Conservation (phyloP, 1,140 invertebrate species). For the Caenorhabditis inopinata region DNA sequence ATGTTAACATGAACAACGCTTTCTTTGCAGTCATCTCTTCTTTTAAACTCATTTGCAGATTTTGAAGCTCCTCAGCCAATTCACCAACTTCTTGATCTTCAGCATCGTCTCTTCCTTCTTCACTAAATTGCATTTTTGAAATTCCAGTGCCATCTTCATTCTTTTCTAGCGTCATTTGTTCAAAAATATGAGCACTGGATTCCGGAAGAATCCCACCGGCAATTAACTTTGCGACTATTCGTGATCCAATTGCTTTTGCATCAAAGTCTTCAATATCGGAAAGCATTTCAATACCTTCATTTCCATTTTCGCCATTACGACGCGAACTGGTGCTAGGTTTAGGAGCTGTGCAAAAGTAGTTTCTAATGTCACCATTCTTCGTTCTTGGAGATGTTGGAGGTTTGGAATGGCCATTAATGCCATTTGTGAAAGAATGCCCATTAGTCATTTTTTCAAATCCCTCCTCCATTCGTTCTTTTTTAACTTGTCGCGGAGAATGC, state of each 20-base stretch:
- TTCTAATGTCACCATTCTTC: constrained; percentile 5
- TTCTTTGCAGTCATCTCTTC: neutral
- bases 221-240: neutral
- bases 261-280: neutral
- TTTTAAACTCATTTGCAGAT: neutral
- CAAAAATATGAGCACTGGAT: neutral
- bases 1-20: neutral
- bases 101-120: constrained; percentile 16
- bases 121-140: neutral
- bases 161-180: neutral
- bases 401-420: neutral
- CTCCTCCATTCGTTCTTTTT: neutral
- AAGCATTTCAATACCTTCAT: neutral
- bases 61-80: neutral
- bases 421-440: neutral
- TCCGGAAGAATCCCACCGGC: neutral
- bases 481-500: neutral
- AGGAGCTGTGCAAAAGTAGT: neutral
- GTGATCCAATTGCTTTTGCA: neutral
- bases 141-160: neutral
- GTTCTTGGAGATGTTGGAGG: neutral
- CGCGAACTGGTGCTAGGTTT: neutral
- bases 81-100: constrained; percentile 22
- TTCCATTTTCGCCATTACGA: neutral
- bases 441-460: neutral